Percentiles rank a stretch among this genome's conserved stretches.
Evolutionary conservation across 2,113 vertebrate species (phyloP).

Genomic region (Meleagris gallopavo): DNA sequence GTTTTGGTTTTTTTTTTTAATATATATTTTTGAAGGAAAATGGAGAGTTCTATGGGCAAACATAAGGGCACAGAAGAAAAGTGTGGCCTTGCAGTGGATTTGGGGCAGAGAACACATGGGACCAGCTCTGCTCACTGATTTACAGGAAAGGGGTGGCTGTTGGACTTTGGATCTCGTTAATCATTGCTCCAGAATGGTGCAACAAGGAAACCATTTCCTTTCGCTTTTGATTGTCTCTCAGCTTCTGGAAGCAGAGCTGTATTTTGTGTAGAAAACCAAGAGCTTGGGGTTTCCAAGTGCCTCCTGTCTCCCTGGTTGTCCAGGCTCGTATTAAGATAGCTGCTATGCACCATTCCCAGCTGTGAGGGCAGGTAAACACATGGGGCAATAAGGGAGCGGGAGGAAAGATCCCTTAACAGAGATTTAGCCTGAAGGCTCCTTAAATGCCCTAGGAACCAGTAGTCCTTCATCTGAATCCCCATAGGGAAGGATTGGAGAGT

Average conservation of each 20-base stretch:
- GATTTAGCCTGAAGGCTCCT: neutral
- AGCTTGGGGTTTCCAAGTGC: neutral
- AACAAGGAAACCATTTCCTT: neutral
- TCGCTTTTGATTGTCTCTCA: neutral
- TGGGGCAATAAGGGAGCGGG: neutral
- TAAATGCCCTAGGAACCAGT: accelerated
- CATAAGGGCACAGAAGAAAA: neutral
- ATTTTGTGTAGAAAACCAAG: neutral
- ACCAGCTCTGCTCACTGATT: neutral
- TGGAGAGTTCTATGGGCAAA: neutral
- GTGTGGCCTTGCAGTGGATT: neutral
- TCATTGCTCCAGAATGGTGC: neutral
- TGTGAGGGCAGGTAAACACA: neutral
- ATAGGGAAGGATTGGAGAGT: neutral
- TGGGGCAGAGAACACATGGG: neutral
- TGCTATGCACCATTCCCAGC: neutral
- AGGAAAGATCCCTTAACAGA: too few species aligned
- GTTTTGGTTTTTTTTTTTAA: neutral
- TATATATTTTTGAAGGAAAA: neutral
- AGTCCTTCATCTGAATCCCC: neutral
- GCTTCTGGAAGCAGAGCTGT: neutral
- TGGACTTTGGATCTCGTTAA: neutral
- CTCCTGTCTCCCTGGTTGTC: neutral
- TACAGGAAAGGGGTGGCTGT: neutral
- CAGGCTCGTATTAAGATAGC: neutral